Evolutionary conservation across 2,888 invertebrate species (phyloP), one percentile per base, ranked within the genome.

Genomic region (Tortricodes alternella): DNA sequence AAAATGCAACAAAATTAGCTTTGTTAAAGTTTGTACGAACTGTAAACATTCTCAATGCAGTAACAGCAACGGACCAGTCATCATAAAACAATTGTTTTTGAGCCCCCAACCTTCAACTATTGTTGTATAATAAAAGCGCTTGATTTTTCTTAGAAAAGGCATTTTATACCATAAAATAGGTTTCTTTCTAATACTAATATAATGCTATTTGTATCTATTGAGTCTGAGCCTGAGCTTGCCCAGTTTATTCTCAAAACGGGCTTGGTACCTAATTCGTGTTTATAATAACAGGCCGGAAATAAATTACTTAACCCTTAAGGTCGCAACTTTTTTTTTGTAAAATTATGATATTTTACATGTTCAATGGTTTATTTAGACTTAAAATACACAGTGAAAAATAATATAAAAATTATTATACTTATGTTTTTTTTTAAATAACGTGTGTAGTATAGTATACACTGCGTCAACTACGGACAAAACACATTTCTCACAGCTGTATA

Each of bases 1-100:
- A 89, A 89, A 90, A 83, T 85, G 89, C 88, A 89, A 89, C 90
- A 90, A 89, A 89, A 89, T 90, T 88, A 88, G 85, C 83, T 78
- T 89, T 89, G 88, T 88, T 80, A 80, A 82, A 80, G 70, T 73
- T 71, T 68, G 44, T 37, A 32, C 44, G 74, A 83, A 83, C 78
- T 75, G 82, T 83, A 78, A 85, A 84, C 66, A 79, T 80, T 75
- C 74, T 73, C 78, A 76, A 71, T 73, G 70, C 68, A 71, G 72
- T 75, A 66, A 67, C 59, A 68, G 74, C 74, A 67, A 68, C 71
- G 71, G 73, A 63, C 70, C 70, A 64, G 61, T 66, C 63, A 71
- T 74, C 72, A 73, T 70, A 67, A 68, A 60, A 66, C 74, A 75
- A 77, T 85, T 84, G 83, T 83, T 84, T 83, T 83, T 81, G 76